These are phyloP conservation scores for Rhyacophila brunnea DNA, from an alignment of 1,140 invertebrate species.

Conservation along the genomic window DNA sequence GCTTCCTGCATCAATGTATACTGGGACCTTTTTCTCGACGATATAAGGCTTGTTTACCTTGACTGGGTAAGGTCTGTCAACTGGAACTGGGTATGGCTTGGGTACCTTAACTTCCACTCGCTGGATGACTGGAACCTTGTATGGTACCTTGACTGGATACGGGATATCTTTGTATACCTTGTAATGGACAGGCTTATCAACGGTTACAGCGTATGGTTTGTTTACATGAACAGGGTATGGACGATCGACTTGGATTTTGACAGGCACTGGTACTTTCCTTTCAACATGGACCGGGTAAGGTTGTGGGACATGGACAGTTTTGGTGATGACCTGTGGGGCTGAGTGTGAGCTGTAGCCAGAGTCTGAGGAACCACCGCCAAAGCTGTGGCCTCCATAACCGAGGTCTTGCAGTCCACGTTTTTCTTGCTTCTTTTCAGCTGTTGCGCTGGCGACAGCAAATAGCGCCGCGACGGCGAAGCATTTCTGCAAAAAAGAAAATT, in stretches of 20 bases:
- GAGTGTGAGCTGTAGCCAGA: not conserved
- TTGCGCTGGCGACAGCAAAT: not conserved
- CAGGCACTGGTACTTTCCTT: constrained; percentile 47
- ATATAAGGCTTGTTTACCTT: constrained; percentile 62
- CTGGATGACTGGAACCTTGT: constrained; percentile 62
- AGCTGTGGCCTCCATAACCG: constrained; percentile 27
- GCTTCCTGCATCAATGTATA: constrained; percentile 28
- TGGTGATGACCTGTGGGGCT: constrained; percentile 25
- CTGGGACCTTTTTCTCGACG: constrained; percentile 60
- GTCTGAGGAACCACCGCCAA: not conserved
- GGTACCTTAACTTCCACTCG: constrained; percentile 60
- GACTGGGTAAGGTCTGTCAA: constrained; percentile 60
- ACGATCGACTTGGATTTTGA: constrained; percentile 46
- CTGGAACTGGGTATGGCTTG: constrained; percentile 62
- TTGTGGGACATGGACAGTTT: constrained; percentile 45
- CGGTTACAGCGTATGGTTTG: constrained; percentile 36
- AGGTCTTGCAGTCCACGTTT: constrained; percentile 45
- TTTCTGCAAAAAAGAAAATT: no score
- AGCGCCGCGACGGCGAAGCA: no score
- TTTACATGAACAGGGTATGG: constrained; percentile 41
- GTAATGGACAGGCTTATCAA: constrained; percentile 37
- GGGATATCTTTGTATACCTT: constrained; percentile 40
- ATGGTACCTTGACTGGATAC: constrained; percentile 55
- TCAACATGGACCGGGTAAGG: constrained; percentile 49
- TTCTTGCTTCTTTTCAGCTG: constrained; percentile 40